Evolutionary conservation across 1,140 invertebrate species (phyloP).

Genomic region (Aphelinus certus): DNA sequence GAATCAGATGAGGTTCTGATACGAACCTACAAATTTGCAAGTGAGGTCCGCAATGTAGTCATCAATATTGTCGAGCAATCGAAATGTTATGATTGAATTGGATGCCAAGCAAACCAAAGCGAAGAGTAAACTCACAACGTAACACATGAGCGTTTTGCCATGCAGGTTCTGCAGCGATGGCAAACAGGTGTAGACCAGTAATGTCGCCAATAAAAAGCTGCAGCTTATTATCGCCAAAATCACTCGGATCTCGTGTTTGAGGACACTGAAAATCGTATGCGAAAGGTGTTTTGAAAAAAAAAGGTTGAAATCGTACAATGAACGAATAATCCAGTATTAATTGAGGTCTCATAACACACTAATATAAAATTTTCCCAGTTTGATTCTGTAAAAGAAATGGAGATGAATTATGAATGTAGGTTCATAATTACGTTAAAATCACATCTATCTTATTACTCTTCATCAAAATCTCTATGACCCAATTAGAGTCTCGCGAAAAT

Average conservation of each 20-base stretch:
- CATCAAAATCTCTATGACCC: too few species aligned
- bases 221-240: slow-evolving; percentile 53
- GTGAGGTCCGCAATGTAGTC: not conserved
- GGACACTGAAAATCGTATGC: not conserved
- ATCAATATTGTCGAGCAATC: not conserved
- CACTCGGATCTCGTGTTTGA: slow-evolving; percentile 41
- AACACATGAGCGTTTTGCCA: slow-evolving; percentile 76
- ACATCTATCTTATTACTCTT: too few species aligned
- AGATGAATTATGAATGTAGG: not conserved
- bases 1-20: not conserved
- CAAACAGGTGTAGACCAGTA: slow-evolving; percentile 73
- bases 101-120: slow-evolving; percentile 70
- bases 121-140: slow-evolving; percentile 71
- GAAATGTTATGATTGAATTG: slow-evolving; percentile 40
- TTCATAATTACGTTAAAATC: too few species aligned
- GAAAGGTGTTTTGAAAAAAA: not conserved
- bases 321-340: not conserved
- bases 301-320: not conserved
- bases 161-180: slow-evolving; percentile 74
- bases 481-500: too few species aligned
- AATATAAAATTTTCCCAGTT: not conserved
- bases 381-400: not conserved
- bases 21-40: slow-evolving; percentile 53
- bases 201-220: slow-evolving; percentile 71
- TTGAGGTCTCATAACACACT: not conserved